Base-by-base conservation (phyloP, 2,797 vertebrate species). In the Gymnoscopelus microlampas region DNA sequence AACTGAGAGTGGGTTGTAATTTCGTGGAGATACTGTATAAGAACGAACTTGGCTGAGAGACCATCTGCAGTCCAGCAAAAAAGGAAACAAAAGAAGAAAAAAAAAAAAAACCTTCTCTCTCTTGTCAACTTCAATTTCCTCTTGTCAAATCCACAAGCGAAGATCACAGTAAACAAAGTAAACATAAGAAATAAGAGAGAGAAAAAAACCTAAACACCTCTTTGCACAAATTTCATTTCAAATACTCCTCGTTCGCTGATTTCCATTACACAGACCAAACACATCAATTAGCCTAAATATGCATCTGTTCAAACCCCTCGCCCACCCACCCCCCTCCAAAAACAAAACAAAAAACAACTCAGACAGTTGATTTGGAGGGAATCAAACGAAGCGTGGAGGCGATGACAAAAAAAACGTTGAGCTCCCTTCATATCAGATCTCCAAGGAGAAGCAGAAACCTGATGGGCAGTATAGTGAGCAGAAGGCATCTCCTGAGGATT, bases 401-500 rank as follows among this genome's bases (percentile, higher is more conserved):
- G 44, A 85, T 70, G 63, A 81, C 69, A 85, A 84, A 4, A 35
- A 35, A 35, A 77, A 89, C 77, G 78, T 80, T 79, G 66, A 77
- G 78, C 86, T 86, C 80, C 13, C 85, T 89, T 89, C 83, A 91
- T 89, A 89, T 87, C 87, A 87, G 87, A 91, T 91, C 91, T 90
- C 85, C 35, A 79, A 88, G 88, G 87, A 90, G 90, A 83, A 85
- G 88, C 86, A 90, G 90, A 83, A 86, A 90, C 83, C 73, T 91
- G 92, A 92, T 88, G 89, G 89, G 87, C 87, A 91, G 79, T 79
- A 76, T 79, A 76, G 83, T 86, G 91, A 93, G 92, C 91, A 93
- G 91, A 92, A 91, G 89, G 91, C 87, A 82, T 91, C 91, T 93
- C 93, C 63, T 89, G 91, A 91, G 91, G 78, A 87, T 91, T 87